Conservation (phyloP, 2,113 vertebrate genomes). For the Emydura subglobosa region DNA sequence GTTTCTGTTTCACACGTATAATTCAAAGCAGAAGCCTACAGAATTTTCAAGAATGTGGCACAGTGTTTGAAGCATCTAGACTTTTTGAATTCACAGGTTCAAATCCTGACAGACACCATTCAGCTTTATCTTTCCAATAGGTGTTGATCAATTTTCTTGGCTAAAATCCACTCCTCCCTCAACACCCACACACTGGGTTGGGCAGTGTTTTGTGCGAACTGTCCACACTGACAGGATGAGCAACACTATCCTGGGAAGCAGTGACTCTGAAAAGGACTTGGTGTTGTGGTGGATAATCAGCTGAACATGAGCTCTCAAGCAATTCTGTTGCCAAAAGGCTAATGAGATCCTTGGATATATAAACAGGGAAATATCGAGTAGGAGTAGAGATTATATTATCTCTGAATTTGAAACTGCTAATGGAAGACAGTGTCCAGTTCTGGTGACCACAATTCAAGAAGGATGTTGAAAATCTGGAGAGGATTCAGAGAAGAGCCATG, state of each 20-base stretch:
- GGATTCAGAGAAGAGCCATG: background rate
- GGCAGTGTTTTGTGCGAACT: background rate
- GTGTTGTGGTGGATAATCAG: background rate
- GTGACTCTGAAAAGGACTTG: background rate
- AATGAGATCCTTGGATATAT: background rate
- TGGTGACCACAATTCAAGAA: background rate
- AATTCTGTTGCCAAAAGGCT: background rate
- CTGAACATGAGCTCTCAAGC: background rate
- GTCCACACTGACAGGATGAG: background rate
- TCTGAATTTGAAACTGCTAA: too few relatives aligned
- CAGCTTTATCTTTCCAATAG: background rate
- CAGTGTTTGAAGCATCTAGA: background rate
- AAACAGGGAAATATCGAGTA: background rate
- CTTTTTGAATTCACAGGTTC: background rate
- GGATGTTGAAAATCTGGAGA: background rate
- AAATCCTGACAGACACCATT: accelerated
- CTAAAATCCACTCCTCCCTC: background rate
- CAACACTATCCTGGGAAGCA: background rate
- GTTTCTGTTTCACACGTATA: background rate
- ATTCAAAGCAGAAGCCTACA: background rate
- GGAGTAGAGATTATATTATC: background rate
- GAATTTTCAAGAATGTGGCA: background rate
- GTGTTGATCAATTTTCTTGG: background rate
- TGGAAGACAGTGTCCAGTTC: too few relatives aligned
- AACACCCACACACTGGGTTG: background rate